Evolutionary conservation across 2,113 vertebrate species (phyloP).

Genomic region (Pterocles burchelli): DNA sequence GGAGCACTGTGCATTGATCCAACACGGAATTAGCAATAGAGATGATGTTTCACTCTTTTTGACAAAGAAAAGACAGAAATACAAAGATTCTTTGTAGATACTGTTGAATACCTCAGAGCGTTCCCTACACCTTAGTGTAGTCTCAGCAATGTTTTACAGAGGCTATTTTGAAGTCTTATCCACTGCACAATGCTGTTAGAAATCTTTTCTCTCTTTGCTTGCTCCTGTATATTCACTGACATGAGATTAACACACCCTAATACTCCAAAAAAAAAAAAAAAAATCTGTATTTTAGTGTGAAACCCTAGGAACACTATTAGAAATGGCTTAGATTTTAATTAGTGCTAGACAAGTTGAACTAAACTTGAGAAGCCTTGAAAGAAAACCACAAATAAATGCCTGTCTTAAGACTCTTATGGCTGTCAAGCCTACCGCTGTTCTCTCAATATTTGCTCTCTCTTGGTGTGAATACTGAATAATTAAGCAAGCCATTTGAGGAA

Average conservation of each 20-base stretch:
- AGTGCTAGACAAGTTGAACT: neutral
- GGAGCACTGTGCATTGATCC: neutral
- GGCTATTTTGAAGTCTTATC: neutral
- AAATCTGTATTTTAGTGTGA: neutral
- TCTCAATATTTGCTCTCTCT: neutral
- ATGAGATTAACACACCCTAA: neutral
- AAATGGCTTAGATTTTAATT: neutral
- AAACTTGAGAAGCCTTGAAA: neutral
- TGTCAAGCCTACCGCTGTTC: neutral
- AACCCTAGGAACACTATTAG: neutral
- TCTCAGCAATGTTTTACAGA: neutral
- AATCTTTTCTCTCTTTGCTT: neutral
- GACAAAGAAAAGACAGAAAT: neutral
- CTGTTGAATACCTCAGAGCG: neutral
- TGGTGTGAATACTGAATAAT: constrained; percentile 41
- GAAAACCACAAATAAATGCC: neutral
- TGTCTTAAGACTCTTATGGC: neutral
- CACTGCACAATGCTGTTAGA: neutral
- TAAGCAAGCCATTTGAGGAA: constrained; percentile 30
- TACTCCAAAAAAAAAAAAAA: neutral
- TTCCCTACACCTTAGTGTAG: neutral
- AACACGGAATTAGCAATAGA: neutral
- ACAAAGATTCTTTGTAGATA: neutral
- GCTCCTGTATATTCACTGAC: neutral
- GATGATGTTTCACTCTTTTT: neutral